A percentile compares a stretch with the other conserved stretches of the same genome.
Evolutionary conservation across 2,888 invertebrate genomes (phyloP).

Genomic region (Marasmarcha lunaedactyla): DNA sequence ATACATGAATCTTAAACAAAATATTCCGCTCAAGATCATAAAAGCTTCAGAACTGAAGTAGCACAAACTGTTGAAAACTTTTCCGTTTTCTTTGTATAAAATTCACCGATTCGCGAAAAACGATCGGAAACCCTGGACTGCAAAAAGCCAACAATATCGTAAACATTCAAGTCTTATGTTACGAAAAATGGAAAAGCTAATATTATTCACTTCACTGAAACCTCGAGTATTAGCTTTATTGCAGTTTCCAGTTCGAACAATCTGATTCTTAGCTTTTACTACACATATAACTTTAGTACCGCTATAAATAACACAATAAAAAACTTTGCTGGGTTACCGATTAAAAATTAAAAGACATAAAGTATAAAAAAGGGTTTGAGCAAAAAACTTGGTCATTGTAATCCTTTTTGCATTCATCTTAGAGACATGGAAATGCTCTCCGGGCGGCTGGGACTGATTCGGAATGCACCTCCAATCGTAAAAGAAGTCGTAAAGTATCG

Average conservation of each 20-base stretch:
- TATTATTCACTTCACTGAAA: too few relatives aligned
- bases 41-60: too few relatives aligned
- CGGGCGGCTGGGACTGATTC: slow-evolving; percentile 57
- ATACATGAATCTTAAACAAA: too few relatives aligned
- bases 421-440: slow-evolving; percentile 64
- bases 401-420: slow-evolving; percentile 63
- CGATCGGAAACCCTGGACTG: too few relatives aligned
- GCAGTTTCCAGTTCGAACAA: background rate
- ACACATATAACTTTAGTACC: slow-evolving; percentile 3
- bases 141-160: too few relatives aligned
- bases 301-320: slow-evolving; percentile 1
- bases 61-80: too few relatives aligned
- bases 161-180: too few relatives aligned
- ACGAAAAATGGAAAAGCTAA: too few relatives aligned
- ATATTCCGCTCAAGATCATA: too few relatives aligned
- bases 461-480: slow-evolving; percentile 70
- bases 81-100: too few relatives aligned
- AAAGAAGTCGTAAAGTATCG: slow-evolving; percentile 68
- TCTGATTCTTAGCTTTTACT: slow-evolving; percentile 1
- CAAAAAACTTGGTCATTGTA: slow-evolving; percentile 43
- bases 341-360: slow-evolving; percentile 24
- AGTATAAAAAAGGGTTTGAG: slow-evolving; percentile 24
- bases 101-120: too few relatives aligned
- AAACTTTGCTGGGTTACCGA: slow-evolving; percentile 1
- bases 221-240: background rate